phyloP scores from a whole-genome alignment of 2,113 vertebrate genomes.

The Gallinago paraguaiae region DNA sequence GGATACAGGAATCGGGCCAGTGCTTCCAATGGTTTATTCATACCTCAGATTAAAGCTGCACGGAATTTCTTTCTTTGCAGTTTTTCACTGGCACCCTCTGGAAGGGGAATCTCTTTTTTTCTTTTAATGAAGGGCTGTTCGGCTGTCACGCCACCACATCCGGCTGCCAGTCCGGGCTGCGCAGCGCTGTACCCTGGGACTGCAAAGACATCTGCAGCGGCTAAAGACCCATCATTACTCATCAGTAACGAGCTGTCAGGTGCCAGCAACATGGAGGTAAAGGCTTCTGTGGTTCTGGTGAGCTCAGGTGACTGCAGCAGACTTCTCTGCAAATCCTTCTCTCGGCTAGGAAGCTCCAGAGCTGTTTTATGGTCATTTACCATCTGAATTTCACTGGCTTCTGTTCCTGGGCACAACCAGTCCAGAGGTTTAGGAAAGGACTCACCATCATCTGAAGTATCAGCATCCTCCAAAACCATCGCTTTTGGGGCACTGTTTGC shows the following conservation, averaged over 20 bases:
- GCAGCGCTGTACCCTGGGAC: not conserved
- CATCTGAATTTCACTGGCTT: conserved; percentile 13
- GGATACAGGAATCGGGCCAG: not conserved
- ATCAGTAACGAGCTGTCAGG: not conserved
- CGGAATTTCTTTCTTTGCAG: conserved; percentile 55
- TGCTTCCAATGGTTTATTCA: not conserved
- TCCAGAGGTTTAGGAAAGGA: not conserved
- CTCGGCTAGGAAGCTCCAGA: not conserved
- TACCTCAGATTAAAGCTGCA: not conserved
- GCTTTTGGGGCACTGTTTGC: not conserved
- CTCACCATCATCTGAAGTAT: not conserved
- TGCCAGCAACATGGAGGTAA: not conserved
- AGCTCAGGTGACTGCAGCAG: not conserved
- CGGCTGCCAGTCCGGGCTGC: not conserved
- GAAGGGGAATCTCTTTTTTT: conserved; percentile 50
- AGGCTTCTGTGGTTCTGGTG: not conserved
- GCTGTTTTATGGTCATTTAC: conserved; percentile 31
- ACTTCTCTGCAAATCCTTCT: not conserved
- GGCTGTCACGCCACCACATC: not conserved
- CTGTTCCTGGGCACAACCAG: not conserved
- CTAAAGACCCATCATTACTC: not conserved
- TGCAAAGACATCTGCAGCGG: not conserved
- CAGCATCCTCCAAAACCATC: not conserved
- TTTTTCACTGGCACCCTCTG: conserved; percentile 54
- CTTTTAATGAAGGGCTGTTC: conserved; percentile 40